A percentile compares a stretch with the other conserved stretches of the same genome.
Evolutionary conservation across 2,888 invertebrate genomes (phyloP).

Genomic region (Lobophora halterata): DNA sequence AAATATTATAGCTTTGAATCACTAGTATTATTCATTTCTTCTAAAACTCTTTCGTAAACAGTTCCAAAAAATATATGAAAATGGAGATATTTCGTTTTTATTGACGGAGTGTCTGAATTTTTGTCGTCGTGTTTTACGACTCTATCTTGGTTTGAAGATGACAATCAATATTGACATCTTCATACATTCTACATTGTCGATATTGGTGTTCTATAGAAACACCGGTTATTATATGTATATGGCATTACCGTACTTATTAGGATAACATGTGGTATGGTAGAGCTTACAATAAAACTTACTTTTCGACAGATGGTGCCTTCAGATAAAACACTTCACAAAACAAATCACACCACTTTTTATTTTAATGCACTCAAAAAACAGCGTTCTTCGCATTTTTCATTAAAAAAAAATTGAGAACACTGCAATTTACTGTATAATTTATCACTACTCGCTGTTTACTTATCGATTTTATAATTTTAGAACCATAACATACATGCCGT

Average conservation of each 20-base stretch:
- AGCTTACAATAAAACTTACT: conserved; percentile 48
- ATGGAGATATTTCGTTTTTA: no score
- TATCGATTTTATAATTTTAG: conserved; percentile 12
- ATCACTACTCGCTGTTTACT: conserved; percentile 27
- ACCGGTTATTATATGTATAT: conserved; percentile 1
- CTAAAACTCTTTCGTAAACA: no score
- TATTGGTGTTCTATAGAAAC: no score
- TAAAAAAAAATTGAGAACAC: conserved; percentile 32
- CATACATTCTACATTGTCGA: no score
- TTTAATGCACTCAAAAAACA: conserved; percentile 47
- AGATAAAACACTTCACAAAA: conserved; percentile 58
- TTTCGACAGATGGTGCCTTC: conserved; percentile 77
- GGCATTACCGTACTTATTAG: not conserved
- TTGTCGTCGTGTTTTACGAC: no score
- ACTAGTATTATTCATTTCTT: no score
- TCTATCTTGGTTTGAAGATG: no score
- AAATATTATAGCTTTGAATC: no score
- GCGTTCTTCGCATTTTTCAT: conserved; percentile 51
- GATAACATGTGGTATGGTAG: not conserved
- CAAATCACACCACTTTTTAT: conserved; percentile 61
- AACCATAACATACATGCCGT: conserved; percentile 17
- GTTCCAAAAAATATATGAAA: no score
- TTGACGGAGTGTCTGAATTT: no score
- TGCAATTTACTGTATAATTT: conserved; percentile 17
- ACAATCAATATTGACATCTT: no score